Evolutionary conservation across 2,113 vertebrate species (phyloP), one percentile per base, ranked within the genome.

Genomic region (Tragelaphus buxtoni): DNA sequence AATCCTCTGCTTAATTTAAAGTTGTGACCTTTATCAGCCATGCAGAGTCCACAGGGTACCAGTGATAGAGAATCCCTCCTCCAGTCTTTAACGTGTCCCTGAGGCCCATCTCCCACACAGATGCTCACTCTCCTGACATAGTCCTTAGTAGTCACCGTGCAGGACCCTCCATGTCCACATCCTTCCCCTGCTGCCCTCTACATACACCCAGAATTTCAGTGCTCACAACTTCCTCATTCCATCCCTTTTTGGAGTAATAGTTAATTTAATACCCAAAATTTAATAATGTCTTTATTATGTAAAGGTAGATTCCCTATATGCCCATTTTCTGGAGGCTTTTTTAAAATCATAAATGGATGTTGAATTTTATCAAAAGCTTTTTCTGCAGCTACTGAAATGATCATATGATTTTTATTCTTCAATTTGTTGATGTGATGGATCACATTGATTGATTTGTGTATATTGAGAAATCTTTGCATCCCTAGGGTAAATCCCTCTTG

Each of bases 21-120:
- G 45, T 17, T 69, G 14, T 45, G 63, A 9, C 39, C 9, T 32
- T 76, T 93, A 58, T 90, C 18, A 80, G 22, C 14, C 2, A 5
- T 0, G 8, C 32, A 74, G 9, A 91, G 32, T 32, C 18, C 42
- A 32, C 1, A 4, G 51, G 14, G 32, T 53, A 22, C 9, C 14
- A 42, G 8, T 4, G 9, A 45, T 9, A n/a, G 18, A 20, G 9
- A 20, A 4, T 4, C 3, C 39, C 30, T 86, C 32, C 42, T 28
- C 47, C 10, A 61, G 4, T 17, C 17, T 22, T 17, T 32, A 32
- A 1, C 1, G 0, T 7, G 45, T 11, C 26, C 55, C 56, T 35
- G 4, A 80, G 42, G 3, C 24, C 18, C 1, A 6, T 42, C 16
- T 20, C 45, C 47, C 32, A 42, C 1, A 2, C 4, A n/a, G 56